A percentile compares a stretch with the other conserved stretches of the same genome.
phyloP scores from a whole-genome alignment of 2,113 vertebrate genomes.

The Lonchura striata region DNA sequence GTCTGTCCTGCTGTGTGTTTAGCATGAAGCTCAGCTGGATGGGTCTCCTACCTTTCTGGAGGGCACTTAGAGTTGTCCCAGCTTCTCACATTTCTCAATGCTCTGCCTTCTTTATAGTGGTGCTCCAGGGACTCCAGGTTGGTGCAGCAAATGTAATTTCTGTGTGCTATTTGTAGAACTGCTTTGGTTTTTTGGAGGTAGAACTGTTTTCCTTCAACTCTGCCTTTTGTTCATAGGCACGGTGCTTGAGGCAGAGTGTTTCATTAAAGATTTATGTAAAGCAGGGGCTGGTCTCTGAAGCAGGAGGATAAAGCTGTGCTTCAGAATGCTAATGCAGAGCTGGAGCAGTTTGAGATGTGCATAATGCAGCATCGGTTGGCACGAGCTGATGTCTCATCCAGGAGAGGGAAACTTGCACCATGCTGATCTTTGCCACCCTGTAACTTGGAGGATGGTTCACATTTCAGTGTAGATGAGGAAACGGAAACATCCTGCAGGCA shows the following conservation, averaged over 20 bases:
- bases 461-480: background rate
- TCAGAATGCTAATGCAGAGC: slow-evolving; percentile 53
- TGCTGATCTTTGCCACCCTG: background rate
- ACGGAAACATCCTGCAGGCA: background rate
- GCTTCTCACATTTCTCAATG: background rate
- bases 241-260: slow-evolving; percentile 61
- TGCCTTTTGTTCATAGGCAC: slow-evolving; percentile 47
- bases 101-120: background rate
- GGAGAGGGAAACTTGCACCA: background rate
- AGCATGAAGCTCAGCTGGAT: background rate
- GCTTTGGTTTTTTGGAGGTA: slow-evolving; percentile 42
- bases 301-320: slow-evolving; percentile 36
- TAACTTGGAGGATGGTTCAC: background rate
- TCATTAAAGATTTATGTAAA: slow-evolving; percentile 74
- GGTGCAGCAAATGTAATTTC: slow-evolving; percentile 17
- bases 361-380: background rate
- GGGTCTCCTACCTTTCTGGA: background rate
- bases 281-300: slow-evolving; percentile 64
- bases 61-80: background rate
- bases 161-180: slow-evolving; percentile 12
- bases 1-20: background rate
- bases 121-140: background rate
- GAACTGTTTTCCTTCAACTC: slow-evolving; percentile 59
- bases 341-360: background rate
- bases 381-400: background rate